These are phyloP conservation scores for Chaetops frenatus DNA, from an alignment of 2,113 vertebrate species.

Conservation along the genomic window DNA sequence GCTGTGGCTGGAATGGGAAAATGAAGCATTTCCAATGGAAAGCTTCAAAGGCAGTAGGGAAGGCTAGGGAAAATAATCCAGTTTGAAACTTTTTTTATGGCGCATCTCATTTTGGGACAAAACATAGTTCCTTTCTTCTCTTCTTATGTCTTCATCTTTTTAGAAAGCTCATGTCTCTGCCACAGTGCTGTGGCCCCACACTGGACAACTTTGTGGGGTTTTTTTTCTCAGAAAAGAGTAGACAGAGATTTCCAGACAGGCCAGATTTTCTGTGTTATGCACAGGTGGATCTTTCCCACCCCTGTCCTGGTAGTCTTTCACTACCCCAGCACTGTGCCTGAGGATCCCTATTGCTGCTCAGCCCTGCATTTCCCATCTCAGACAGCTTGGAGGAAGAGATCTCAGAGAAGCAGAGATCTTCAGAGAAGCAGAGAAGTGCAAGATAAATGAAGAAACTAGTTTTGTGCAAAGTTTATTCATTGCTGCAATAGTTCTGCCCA, in stretches of 20 bases:
- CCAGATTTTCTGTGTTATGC: accelerated
- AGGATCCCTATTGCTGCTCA: not conserved
- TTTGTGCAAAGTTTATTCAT: not conserved
- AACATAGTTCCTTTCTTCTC: not conserved
- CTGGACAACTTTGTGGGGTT: accelerated
- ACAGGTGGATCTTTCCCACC: not conserved
- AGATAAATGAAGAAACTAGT: not conserved
- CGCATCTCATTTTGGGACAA: not conserved
- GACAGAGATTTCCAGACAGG: not conserved
- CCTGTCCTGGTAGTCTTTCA: not conserved
- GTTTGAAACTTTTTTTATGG: not conserved
- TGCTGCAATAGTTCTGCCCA: not conserved
- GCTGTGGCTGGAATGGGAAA: not conserved
- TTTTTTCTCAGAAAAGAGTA: not conserved
- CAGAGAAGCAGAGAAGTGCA: not conserved
- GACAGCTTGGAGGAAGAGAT: not conserved
- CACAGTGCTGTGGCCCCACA: not conserved
- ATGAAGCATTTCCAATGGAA: not conserved
- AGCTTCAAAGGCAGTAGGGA: not conserved
- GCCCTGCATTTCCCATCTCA: not conserved
- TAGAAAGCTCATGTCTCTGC: not conserved
- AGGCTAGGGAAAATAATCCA: not conserved
- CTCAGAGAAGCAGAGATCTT: not conserved
- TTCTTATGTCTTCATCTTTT: not conserved
- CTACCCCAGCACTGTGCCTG: not conserved